Evolutionary conservation across 2,888 invertebrate species (phyloP), one percentile per base, ranked within the genome.

Genomic region (Scotopteryx bipunctaria): DNA sequence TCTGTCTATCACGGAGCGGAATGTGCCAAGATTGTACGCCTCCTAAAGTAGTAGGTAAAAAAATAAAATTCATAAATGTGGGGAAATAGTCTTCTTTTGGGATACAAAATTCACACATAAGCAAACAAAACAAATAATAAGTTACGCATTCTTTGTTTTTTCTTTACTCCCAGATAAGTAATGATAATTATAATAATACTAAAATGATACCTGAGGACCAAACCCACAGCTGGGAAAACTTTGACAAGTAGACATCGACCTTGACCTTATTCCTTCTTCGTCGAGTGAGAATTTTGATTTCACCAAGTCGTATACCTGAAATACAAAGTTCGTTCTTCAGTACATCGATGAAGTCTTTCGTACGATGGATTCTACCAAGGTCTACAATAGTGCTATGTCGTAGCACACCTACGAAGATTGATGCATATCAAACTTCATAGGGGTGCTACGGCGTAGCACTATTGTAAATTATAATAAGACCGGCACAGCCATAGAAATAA

Each of bases 1-100:
- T 46, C 60, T 73, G 27, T 79, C 72, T 13, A 83, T 61, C 9
- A 80, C 61, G 9, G 74, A 69, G 13, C 78, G 73, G 68, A 83
- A 77, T 1, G 76, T 76, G 8, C 73, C 78, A 1, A 67, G 46
- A 6, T 64, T 58, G 19, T 46, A 58, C 1, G 58, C 35, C 0
- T 76, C 75, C 81, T 81, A 38, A n/a, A 64, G 65, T 43, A 55
- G 1, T 2, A 19, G 19, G 2, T 19, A 19, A 19, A 6, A 19
- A 1, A 5, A 2, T 19, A 19, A 19, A 19, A 19, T 19, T 5
- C 2, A 5, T 19, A 19, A n/a, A n/a, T n/a, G n/a, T n/a, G n/a
- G n/a, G n/a, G n/a, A n/a, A n/a, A n/a, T n/a, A n/a, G n/a, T n/a
- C n/a, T n/a, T n/a, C n/a, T n/a, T n/a, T 19, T 19, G 5, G 6